Evolutionary conservation across 2,888 invertebrate genomes (phyloP).

Genomic region (Macrosoma leucophasiata): DNA sequence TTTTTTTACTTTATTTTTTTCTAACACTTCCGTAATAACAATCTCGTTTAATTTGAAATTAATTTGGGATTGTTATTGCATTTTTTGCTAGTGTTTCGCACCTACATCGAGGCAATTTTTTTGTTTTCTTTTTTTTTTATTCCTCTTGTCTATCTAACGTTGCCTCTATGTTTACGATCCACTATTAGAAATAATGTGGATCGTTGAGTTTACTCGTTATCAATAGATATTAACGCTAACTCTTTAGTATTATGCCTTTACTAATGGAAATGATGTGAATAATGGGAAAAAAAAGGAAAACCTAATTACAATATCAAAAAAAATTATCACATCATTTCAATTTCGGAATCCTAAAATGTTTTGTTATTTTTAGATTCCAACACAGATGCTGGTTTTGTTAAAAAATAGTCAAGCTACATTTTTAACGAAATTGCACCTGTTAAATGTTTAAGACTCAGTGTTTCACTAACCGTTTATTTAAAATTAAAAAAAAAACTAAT

Average conservation of each 20-base stretch:
- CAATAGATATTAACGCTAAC: conserved; percentile 40
- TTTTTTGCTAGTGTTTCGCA: conserved; percentile 32
- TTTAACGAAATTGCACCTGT: conserved; percentile 35
- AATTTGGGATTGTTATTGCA: conserved; percentile 18
- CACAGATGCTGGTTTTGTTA: conserved; percentile 14
- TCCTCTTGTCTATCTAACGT: conserved; percentile 9
- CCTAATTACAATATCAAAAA: conserved; percentile 8
- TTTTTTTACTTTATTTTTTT: conserved; percentile 59
- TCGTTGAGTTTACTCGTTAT: conserved; percentile 31
- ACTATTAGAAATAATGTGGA: conserved; percentile 44
- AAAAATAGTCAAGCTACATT: conserved; percentile 23
- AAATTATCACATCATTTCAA: conserved; percentile 19
- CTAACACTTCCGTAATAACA: conserved; percentile 39
- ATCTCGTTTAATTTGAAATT: conserved; percentile 6
- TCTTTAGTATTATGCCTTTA: conserved; percentile 33
- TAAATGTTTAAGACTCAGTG: conserved; percentile 49
- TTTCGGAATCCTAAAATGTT: conserved; percentile 27
- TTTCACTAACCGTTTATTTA: conserved; percentile 43
- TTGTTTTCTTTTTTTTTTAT: conserved; percentile 13
- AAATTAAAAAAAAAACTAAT: conserved; percentile 15
- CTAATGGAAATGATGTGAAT: conserved; percentile 11
- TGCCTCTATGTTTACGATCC: conserved; percentile 39
- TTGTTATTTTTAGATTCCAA: conserved; percentile 26
- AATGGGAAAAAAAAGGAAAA: conserved; percentile 4
- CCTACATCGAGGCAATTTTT: conserved; percentile 27